Conservation (phyloP, 2,888 invertebrate genomes). For the Ferrisia virgata region DNA sequence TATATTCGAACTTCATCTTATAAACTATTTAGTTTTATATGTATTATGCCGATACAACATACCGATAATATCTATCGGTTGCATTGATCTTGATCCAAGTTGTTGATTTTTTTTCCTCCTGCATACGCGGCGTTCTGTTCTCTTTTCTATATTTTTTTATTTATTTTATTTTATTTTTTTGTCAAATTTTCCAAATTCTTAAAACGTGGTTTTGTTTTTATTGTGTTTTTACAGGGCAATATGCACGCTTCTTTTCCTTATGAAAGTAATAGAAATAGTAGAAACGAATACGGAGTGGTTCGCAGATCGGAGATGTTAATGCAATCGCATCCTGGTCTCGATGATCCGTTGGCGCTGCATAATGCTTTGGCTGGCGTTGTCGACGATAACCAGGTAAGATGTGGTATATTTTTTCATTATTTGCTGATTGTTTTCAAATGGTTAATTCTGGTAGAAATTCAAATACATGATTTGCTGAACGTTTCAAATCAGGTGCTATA, state of each 20-base stretch:
- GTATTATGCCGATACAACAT: background rate
- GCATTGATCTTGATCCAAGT: background rate
- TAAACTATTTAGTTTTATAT: constrained; percentile 6
- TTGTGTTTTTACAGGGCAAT: constrained; percentile 53
- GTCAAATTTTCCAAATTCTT: constrained; percentile 18
- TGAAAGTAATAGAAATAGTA: constrained; percentile 54
- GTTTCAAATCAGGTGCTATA: too few relatives aligned
- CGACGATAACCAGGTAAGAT: constrained; percentile 60
- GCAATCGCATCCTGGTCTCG: constrained; percentile 51
- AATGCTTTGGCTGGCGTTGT: constrained; percentile 76
- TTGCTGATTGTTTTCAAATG: background rate
- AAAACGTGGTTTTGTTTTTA: background rate
- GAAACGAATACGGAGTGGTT: constrained; percentile 52
- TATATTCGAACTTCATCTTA: background rate
- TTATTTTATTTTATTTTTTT: background rate
- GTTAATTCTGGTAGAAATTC: background rate
- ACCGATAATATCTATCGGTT: constrained; percentile 9
- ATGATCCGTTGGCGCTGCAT: constrained; percentile 58
- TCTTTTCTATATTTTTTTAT: background rate
- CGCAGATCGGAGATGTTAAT: constrained; percentile 50
- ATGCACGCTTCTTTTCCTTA: constrained; percentile 58
- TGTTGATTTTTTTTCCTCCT: background rate
- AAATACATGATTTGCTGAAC: too few relatives aligned
- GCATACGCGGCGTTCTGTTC: background rate
- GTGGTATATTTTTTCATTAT: background rate